Percentiles rank a stretch among this genome's conserved stretches.
Evolutionary conservation across 2,888 invertebrate genomes (phyloP).

Genomic region (Rhorus exstirpatorius): DNA sequence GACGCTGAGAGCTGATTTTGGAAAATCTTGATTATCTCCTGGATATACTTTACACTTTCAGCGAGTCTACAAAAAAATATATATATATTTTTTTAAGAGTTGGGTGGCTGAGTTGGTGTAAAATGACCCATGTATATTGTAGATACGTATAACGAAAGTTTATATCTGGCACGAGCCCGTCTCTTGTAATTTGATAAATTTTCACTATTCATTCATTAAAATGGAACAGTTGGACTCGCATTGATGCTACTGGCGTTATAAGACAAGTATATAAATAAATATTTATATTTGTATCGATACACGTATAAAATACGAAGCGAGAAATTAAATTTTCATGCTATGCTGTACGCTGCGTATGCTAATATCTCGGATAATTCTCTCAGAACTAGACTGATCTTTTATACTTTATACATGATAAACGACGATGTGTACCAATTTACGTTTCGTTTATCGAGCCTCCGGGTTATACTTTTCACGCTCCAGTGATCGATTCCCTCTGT

Average conservation of each 20-base stretch:
- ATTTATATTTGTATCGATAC: conserved; percentile 15
- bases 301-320: conserved; percentile 31
- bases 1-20: too few species aligned
- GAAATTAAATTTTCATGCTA: conserved; percentile 64
- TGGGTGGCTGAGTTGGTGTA: not conserved
- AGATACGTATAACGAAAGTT: conserved; percentile 25
- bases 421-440: conserved; percentile 61
- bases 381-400: conserved; percentile 45
- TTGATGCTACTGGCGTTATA: conserved; percentile 45
- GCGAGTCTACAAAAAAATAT: too few species aligned
- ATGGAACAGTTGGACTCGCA: conserved; percentile 48
- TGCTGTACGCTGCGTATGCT: conserved; percentile 50
- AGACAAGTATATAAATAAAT: conserved; percentile 4
- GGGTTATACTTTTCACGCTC: conserved; percentile 59
- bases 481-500: conserved; percentile 31
- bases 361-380: conserved; percentile 55
- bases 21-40: too few species aligned
- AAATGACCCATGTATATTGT: not conserved
- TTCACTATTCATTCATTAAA: conserved; percentile 63
- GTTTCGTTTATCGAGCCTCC: conserved; percentile 55
- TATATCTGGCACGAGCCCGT: conserved; percentile 16
- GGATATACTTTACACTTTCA: too few species aligned
- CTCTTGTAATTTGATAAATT: conserved; percentile 63
- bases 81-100: not conserved
- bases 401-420: conserved; percentile 43